Base-by-base conservation (phyloP, 2,888 invertebrate genomes). In the Desoria tigrina region DNA sequence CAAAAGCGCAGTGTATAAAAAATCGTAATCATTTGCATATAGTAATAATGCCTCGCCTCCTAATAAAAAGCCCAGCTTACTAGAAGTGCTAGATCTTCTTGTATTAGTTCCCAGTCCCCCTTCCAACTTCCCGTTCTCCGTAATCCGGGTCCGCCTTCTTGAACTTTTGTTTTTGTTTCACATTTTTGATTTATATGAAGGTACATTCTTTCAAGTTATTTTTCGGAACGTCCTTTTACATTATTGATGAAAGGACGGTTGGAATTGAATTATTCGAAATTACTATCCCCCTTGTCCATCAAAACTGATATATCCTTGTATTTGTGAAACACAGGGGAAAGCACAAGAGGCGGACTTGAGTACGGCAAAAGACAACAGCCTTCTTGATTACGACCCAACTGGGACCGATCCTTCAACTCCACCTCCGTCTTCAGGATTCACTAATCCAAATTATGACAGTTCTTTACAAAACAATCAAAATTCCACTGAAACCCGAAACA, bases 381-480 rank as follows among this genome's bases (percentile, higher is more conserved):
- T 42, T 37, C 56, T n/a, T n/a, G n/a, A 49, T 14, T 37, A 54
- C 54, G 21, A 62, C 26, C 18, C 37, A 32, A 23, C 37, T 11
- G 54, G 18, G 27, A 51, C 45, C 42, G 23, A 61, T 54, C 51
- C 68, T 55, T 49, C 56, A 39, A 26, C 65, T 55, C 39, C 66
- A 59, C 50, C 66, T 28, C 60, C 59, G n/a, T 60, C 65, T 24
- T 42, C 57, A 18, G 71, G 74, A 50, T 74, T 74, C 53, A 65
- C 63, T 50, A 75, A 75, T 61, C 75, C 75, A 23, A 74, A 74
- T 60, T 75, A 75, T 68, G 69, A 75, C 64, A 66, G 55, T 45
- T 24, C 62, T 59, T 55, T 28, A 64, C 69, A 45, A 64, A 61
- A 23, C 58, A 63, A 61, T 57, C 58, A 26, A 58, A 32, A 59